A percentile compares a stretch with the other conserved stretches of the same genome.
Conservation (phyloP, 2,888 invertebrate species). For the Arge pagana region DNA sequence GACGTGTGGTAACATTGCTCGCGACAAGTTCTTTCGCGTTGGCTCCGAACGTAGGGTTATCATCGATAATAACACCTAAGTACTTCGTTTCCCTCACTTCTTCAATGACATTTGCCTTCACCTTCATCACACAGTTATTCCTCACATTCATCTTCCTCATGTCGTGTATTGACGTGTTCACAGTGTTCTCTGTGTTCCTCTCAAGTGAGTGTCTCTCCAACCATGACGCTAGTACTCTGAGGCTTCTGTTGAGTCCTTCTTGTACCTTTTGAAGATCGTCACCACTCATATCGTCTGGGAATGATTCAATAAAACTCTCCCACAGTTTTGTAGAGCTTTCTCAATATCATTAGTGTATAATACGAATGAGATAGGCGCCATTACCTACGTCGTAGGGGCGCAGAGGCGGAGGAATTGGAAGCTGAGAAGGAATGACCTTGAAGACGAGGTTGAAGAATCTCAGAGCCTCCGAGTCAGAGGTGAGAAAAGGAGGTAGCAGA, state of each 20-base stretch:
- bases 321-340: not conserved
- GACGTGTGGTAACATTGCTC: no score
- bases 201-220: slow-evolving; percentile 3
- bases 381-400: not conserved
- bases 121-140: not conserved
- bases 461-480: no score
- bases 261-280: slow-evolving; percentile 3
- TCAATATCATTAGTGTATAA: slow-evolving; percentile 28
- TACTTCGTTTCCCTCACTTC: slow-evolving; percentile 18
- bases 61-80: slow-evolving; percentile 20
- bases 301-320: slow-evolving; percentile 21
- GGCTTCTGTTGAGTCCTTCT: slow-evolving; percentile 1
- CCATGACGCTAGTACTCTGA: not conserved
- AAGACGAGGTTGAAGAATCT: no score
- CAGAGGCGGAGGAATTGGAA: not conserved
- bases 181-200: slow-evolving; percentile 15
- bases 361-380: slow-evolving; percentile 17
- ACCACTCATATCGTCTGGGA: slow-evolving; percentile 25
- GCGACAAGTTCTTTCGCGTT: no score
- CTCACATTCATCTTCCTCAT: slow-evolving; percentile 4
- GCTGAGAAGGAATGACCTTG: no score
- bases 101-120: slow-evolving; percentile 7
- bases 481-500: no score
- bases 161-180: slow-evolving; percentile 17
- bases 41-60: slow-evolving; percentile 14